Conservation (phyloP, 2,888 invertebrate species). For the Pandemis corylana region DNA sequence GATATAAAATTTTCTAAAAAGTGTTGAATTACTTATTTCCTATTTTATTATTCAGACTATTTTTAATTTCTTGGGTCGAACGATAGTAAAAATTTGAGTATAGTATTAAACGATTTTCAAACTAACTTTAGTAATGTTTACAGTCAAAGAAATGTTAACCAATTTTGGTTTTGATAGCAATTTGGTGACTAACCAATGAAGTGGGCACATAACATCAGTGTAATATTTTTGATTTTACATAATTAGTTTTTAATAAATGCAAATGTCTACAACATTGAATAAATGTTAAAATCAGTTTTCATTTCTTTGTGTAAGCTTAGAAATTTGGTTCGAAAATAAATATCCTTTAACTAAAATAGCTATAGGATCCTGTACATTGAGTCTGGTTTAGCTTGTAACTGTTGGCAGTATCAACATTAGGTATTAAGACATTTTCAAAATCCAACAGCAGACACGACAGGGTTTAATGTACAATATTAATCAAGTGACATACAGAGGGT, state of each 20-base stretch:
- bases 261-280: background rate
- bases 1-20: background rate
- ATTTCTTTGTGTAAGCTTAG: background rate
- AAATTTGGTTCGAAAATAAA: background rate
- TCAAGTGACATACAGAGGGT: slow-evolving; percentile 51
- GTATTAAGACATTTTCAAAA: slow-evolving; percentile 25
- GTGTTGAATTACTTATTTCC: background rate
- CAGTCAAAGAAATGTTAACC: background rate
- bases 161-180: background rate
- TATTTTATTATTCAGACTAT: background rate
- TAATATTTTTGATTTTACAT: too few species aligned
- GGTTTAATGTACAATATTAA: slow-evolving; percentile 42
- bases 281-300: background rate
- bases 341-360: background rate
- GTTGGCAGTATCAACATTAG: slow-evolving; percentile 9
- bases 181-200: background rate
- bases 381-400: background rate
- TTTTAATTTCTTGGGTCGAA: background rate
- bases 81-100: too few species aligned
- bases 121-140: background rate
- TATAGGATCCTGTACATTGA: background rate
- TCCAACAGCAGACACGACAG: slow-evolving; percentile 41
- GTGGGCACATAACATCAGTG: background rate
- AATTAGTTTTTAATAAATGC: background rate
- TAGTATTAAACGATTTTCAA: background rate